These are phyloP conservation scores for Nannospalax galili DNA, from an alignment of 2,113 vertebrate genomes.

Conservation along the genomic window DNA sequence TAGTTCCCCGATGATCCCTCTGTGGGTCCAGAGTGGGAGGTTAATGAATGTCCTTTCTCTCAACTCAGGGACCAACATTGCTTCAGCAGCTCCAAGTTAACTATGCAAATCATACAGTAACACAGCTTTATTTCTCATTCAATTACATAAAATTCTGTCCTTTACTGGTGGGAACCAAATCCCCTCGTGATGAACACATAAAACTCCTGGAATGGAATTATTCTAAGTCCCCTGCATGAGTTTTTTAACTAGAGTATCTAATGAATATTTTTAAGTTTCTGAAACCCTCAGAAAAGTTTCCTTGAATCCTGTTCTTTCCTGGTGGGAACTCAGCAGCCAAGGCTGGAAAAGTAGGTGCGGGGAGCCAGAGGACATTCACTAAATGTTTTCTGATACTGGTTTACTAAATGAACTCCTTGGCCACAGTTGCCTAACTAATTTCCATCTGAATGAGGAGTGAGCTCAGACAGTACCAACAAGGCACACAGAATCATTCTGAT, in stretches of 20 bases:
- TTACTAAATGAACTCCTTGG: constrained; percentile 61
- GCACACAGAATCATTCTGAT: constrained; percentile 65
- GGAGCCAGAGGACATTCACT: background rate
- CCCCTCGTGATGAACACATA: background rate
- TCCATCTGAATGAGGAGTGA: constrained; percentile 66
- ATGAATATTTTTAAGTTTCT: constrained; percentile 51
- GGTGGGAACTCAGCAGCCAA: background rate
- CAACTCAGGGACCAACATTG: background rate
- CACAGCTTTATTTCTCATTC: constrained; percentile 23
- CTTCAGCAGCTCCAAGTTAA: background rate
- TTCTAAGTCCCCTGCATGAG: background rate
- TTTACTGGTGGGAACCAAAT: background rate
- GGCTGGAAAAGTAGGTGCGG: background rate
- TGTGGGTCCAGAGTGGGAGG: background rate
- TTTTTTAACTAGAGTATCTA: constrained; percentile 30
- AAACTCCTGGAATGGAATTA: constrained; percentile 30
- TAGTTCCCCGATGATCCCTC: background rate
- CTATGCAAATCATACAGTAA: background rate
- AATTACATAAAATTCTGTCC: constrained; percentile 26
- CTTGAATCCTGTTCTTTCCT: constrained; percentile 18
- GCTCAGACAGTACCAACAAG: constrained; percentile 66
- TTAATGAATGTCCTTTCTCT: background rate
- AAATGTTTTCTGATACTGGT: constrained; percentile 59
- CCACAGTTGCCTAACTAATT: constrained; percentile 58
- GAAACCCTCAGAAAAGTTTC: constrained; percentile 17